Evolutionary conservation across 1,140 invertebrate genomes (phyloP).

Genomic region (Anoplophora glabripennis): DNA sequence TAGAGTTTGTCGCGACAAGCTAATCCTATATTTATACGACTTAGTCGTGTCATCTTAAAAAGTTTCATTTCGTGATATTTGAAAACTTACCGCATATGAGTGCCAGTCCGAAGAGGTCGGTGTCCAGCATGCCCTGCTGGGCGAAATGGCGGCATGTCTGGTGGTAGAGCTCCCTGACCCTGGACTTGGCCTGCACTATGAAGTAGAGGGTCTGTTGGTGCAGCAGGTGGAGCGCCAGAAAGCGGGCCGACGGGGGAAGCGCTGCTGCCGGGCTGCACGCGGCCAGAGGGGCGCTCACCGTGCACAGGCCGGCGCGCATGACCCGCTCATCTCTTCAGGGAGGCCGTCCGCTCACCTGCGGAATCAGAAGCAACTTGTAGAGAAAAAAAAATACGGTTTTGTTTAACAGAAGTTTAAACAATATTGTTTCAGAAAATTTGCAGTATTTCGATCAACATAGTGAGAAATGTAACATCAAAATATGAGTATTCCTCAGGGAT

Average conservation of each 20-base stretch:
- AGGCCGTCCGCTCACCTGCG: slow-evolving; percentile 29
- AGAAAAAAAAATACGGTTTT: too few relatives aligned
- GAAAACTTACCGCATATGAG: slow-evolving; percentile 69
- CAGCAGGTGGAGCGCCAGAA: slow-evolving; percentile 57
- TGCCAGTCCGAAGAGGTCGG: slow-evolving; percentile 80
- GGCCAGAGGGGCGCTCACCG: slow-evolving; percentile 50
- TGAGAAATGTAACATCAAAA: too few relatives aligned
- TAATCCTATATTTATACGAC: too few relatives aligned
- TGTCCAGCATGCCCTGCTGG: slow-evolving; percentile 75
- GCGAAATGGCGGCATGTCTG: slow-evolving; percentile 76
- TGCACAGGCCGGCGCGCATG: slow-evolving; percentile 51
- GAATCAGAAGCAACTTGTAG: too few relatives aligned
- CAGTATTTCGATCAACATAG: too few relatives aligned
- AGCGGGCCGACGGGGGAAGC: slow-evolving; percentile 58
- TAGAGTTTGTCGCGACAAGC: too few relatives aligned
- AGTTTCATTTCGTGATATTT: too few relatives aligned
- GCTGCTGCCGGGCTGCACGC: slow-evolving; percentile 48
- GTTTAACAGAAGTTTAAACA: too few relatives aligned
- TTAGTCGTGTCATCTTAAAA: too few relatives aligned
- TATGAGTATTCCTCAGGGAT: too few relatives aligned
- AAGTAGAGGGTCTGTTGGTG: slow-evolving; percentile 60
- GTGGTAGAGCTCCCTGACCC: slow-evolving; percentile 78
- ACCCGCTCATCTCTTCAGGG: slow-evolving; percentile 49
- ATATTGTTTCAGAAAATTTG: too few relatives aligned
- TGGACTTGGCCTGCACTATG: slow-evolving; percentile 74